Evolutionary conservation across 2,888 invertebrate genomes (phyloP).

Genomic region (Theretra japonica): DNA sequence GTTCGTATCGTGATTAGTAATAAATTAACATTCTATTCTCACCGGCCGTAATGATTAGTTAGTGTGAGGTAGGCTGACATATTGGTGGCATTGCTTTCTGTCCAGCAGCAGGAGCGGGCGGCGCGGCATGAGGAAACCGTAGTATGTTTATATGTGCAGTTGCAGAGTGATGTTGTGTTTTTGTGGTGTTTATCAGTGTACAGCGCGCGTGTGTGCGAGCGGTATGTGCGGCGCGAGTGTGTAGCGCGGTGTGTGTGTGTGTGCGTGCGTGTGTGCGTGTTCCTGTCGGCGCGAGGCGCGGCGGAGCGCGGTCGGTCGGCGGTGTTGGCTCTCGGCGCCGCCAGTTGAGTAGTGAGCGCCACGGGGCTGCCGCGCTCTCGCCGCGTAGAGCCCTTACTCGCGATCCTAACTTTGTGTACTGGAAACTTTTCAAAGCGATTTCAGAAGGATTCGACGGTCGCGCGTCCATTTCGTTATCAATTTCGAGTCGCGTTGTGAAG

Average conservation of each 20-base stretch:
- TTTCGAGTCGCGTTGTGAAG: conserved; percentile 58
- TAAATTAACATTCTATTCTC: conserved; percentile 41
- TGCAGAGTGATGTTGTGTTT: conserved; percentile 75
- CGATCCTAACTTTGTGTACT: conserved; percentile 82
- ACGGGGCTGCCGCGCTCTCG: conserved; percentile 72
- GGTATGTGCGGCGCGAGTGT: conserved; percentile 41
- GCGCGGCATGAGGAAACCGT: conserved; percentile 51
- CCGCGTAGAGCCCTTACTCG: conserved; percentile 70
- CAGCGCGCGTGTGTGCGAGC: conserved; percentile 46
- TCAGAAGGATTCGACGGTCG: conserved; percentile 60
- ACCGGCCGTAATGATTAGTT: conserved; percentile 28
- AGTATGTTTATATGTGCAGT: conserved; percentile 65
- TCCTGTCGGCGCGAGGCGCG: conserved; percentile 69
- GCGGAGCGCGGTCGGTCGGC: conserved; percentile 52
- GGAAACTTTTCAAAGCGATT: conserved; percentile 82
- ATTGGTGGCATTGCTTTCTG: background rate
- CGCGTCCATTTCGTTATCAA: conserved; percentile 58
- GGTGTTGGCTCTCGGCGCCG: conserved; percentile 61
- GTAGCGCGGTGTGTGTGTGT: conserved; percentile 46
- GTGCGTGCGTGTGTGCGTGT: conserved; percentile 67
- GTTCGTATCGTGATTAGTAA: conserved; percentile 40
- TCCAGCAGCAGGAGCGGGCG: background rate
- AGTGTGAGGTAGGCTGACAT: conserved; percentile 11
- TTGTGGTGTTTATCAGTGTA: conserved; percentile 46
- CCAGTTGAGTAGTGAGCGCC: conserved; percentile 78